Conservation (phyloP, 2,797 vertebrate species). For the Syndactyla subalaris region DNA sequence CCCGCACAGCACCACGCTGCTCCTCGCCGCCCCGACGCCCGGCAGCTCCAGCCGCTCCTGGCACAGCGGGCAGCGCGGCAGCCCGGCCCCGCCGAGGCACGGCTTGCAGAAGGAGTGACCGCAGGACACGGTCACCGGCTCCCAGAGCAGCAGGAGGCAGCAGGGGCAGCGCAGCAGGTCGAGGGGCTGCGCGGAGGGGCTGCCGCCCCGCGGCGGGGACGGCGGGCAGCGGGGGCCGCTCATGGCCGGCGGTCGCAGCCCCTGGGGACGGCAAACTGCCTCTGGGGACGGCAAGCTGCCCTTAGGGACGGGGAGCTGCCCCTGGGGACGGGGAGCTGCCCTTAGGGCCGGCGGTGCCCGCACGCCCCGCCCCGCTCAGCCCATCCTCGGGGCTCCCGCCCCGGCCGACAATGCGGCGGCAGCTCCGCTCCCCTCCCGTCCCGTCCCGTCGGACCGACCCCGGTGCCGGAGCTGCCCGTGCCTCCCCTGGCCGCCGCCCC, state of each 20-base stretch:
- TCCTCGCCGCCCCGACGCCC: slow-evolving; percentile 70
- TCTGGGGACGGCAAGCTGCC: background rate
- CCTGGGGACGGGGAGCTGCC: background rate
- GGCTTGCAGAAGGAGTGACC: slow-evolving; percentile 88
- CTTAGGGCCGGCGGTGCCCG: background rate
- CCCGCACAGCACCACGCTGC: slow-evolving; percentile 84
- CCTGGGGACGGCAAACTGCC: too few relatives aligned
- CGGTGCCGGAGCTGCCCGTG: background rate
- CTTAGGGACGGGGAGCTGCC: background rate
- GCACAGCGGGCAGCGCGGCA: slow-evolving; percentile 81
- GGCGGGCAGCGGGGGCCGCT: background rate
- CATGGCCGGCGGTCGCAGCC: background rate
- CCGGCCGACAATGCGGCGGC: background rate
- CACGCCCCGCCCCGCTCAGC: background rate
- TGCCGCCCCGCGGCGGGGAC: background rate
- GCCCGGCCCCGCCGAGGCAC: slow-evolving; percentile 75
- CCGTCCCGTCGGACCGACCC: background rate
- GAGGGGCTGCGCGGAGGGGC: background rate
- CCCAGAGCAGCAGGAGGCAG: slow-evolving; percentile 83
- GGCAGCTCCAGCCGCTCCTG: slow-evolving; percentile 75
- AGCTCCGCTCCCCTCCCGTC: background rate
- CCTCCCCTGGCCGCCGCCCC: slow-evolving; percentile 9
- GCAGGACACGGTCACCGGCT: slow-evolving; percentile 87
- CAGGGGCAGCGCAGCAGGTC: slow-evolving; percentile 83
- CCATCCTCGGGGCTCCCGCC: background rate